Evolutionary conservation across 1,140 invertebrate genomes (phyloP).

Genomic region (Probaryconus sp.): DNA sequence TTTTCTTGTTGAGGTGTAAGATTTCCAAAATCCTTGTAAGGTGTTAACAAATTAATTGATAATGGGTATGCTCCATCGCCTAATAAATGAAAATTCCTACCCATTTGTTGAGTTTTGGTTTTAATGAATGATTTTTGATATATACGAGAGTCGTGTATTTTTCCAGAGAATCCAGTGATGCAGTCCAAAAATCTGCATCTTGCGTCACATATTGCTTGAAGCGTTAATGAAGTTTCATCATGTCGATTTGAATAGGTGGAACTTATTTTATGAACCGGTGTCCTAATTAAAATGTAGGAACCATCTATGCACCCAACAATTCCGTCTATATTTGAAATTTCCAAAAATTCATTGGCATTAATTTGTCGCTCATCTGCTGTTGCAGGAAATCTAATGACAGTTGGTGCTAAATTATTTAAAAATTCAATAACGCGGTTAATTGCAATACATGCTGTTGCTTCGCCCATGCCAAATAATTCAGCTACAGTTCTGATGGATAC

Average conservation of each 20-base stretch:
- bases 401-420: no score
- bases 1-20: no score
- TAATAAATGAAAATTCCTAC: not conserved
- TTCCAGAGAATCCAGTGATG: not conserved
- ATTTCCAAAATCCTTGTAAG: slow-evolving; percentile 6
- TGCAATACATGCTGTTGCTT: not conserved
- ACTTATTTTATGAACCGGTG: not conserved
- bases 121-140: not conserved
- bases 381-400: not conserved
- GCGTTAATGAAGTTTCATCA: slow-evolving; percentile 1
- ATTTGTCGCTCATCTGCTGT: no score
- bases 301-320: slow-evolving; percentile 13
- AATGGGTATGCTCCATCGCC: slow-evolving; percentile 21
- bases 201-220: slow-evolving; percentile 12
- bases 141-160: slow-evolving; percentile 13
- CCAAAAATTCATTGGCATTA: no score
- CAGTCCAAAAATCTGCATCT: not conserved
- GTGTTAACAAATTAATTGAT: not conserved
- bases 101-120: not conserved
- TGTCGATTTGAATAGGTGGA: slow-evolving; percentile 2
- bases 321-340: no score
- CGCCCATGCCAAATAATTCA: not conserved
- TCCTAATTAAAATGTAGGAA: slow-evolving; percentile 4
- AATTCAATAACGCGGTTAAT: not conserved
- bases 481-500: not conserved